Evolutionary conservation across 2,797 vertebrate species (phyloP).

Genomic region (Discoglossus pictus): DNA sequence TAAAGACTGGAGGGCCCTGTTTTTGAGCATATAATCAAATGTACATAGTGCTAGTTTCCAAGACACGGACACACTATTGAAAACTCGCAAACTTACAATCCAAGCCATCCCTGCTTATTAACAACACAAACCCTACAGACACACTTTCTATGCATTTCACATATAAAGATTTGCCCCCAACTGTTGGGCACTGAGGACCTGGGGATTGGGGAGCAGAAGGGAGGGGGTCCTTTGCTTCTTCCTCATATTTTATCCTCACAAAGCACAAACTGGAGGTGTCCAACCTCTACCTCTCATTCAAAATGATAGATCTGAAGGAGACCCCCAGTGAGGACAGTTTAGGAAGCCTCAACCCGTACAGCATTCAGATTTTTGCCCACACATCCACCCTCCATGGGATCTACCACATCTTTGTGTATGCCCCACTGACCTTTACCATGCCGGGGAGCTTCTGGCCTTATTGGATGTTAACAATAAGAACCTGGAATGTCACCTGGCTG

Average conservation of each 20-base stretch:
- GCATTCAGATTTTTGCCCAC: constrained; percentile 92
- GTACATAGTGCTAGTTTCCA: too few species aligned
- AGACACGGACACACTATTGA: too few species aligned
- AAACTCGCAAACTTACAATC: too few species aligned
- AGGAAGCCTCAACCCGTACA: constrained; percentile 82
- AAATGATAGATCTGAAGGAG: constrained; percentile 93
- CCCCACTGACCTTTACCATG: constrained; percentile 86
- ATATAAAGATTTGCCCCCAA: constrained; percentile 70
- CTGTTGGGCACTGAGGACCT: constrained; percentile 64
- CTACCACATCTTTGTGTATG: constrained; percentile 89
- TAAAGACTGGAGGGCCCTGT: too few species aligned
- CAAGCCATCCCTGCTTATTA: constrained; percentile 77
- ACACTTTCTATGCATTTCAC: constrained; percentile 79
- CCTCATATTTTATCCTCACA: constrained; percentile 36
- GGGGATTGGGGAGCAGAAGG: constrained; percentile 42
- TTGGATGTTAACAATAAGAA: constrained; percentile 91
- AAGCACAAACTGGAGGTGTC: constrained; percentile 43
- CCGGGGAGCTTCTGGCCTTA: constrained; percentile 90
- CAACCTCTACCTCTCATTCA: constrained; percentile 50
- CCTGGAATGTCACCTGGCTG: constrained; percentile 88
- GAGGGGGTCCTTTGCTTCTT: constrained; percentile 44
- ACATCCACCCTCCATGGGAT: constrained; percentile 91
- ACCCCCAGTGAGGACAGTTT: constrained; percentile 86
- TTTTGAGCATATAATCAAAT: too few species aligned
- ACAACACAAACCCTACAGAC: constrained; percentile 73